Base-by-base conservation (phyloP, 2,797 vertebrate species). In the Cyclopterus lumpus region DNA sequence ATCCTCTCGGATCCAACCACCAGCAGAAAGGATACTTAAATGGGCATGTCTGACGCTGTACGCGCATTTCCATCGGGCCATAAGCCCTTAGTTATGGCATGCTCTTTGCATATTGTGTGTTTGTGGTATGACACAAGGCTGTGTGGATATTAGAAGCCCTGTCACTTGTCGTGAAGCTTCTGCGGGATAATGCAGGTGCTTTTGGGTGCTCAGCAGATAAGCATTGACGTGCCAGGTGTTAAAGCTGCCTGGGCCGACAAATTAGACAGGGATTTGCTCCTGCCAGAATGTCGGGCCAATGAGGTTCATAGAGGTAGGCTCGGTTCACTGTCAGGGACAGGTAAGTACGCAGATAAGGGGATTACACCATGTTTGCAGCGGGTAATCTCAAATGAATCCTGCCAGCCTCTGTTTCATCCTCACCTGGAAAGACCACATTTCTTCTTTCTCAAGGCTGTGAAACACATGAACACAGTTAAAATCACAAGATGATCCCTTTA, bases 271-370 rank as follows among this genome's bases (percentile, higher is more conserved):
- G 90, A 94, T 93, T 93, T 92, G 79, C 90, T 87, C 82, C 85
- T 88, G 89, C 83, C 89, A 91, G 88, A 89, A 92, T 88, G 90
- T 88, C 84, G 88, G 89, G 86, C 88, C 88, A 90, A 90, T 82
- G 81, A 89, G 86, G 89, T 88, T 92, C 82, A 85, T 82, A 84
- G 86, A 90, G 88, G 86, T 71, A 77, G 86, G 90, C 85, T 87
- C 84, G 91, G 91, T 91, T 94, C 92, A 91, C 83, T 86, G 90
- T 91, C 92, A 91, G 88, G 85, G 84, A 91, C 91, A 93, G 92
- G 92, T 93, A 93, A 93, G 90, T 94, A 92, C 81, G 86, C 80
- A 95, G 92, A 93, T 94, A 93, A 94, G 74, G 85, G 91, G 92
- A 94, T 95, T 94, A 93, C 91, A 91, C 81, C 80, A 40, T 92